Percentiles rank a stretch among this genome's conserved stretches.
phyloP scores from a whole-genome alignment of 2,113 vertebrate species.

The Labeo catla region DNA sequence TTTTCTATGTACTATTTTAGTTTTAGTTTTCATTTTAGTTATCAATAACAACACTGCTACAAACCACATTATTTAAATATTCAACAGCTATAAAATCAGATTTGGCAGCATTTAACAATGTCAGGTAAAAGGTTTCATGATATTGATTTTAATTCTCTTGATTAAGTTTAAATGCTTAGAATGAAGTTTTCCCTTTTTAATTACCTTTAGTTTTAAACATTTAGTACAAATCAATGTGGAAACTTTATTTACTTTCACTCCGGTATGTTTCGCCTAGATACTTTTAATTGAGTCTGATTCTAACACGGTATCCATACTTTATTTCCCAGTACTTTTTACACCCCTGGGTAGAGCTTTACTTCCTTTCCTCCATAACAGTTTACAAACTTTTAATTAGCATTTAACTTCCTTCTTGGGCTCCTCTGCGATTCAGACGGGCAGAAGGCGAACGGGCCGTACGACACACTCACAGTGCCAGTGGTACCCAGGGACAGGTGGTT shows the following conservation, averaged over 20 bases:
- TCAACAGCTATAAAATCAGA: neutral
- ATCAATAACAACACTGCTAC: neutral
- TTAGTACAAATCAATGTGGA: neutral
- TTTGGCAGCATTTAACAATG: neutral
- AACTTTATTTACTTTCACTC: neutral
- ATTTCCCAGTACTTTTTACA: neutral
- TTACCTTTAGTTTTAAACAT: neutral
- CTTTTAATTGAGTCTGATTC: neutral
- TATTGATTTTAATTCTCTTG: neutral
- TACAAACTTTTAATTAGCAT: conserved; percentile 31
- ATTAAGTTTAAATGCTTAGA: neutral
- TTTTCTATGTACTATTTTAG: neutral
- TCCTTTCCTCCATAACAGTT: neutral
- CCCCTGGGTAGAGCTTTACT: neutral
- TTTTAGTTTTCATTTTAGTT: neutral
- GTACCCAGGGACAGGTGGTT: conserved; percentile 98
- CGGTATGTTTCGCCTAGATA: neutral
- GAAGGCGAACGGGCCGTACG: neutral
- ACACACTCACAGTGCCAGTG: conserved; percentile 89
- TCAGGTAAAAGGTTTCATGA: neutral
- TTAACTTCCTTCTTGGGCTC: neutral
- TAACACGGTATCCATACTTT: conserved; percentile 4
- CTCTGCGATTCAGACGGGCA: neutral
- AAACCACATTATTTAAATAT: neutral
- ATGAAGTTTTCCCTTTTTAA: neutral